Evolutionary conservation across 2,113 vertebrate genomes (phyloP).

Genomic region (Vidua macroura): DNA sequence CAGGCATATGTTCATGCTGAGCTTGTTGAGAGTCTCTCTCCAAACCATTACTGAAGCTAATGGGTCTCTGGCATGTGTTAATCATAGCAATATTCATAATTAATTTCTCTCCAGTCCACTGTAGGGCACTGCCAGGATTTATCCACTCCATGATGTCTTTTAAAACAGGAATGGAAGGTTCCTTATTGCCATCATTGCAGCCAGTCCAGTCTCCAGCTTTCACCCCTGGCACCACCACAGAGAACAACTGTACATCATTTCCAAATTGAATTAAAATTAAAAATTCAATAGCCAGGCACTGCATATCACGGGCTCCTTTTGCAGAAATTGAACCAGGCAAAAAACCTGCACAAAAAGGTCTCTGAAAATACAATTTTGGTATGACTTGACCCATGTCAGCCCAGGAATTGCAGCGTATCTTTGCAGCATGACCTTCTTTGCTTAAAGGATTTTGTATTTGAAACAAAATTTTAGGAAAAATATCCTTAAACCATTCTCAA

Average conservation of each 20-base stretch:
- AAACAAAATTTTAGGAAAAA: not conserved
- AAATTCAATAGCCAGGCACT: not conserved
- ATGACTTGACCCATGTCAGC: not conserved
- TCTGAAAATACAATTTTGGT: not conserved
- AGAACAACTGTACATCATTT: not conserved
- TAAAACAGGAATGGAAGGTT: fast-evolving
- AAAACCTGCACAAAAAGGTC: not conserved
- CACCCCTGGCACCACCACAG: not conserved
- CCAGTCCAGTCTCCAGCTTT: not conserved
- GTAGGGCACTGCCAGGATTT: not conserved
- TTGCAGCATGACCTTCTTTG: not conserved
- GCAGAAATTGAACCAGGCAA: not conserved
- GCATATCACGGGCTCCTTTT: not conserved
- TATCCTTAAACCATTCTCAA: not conserved
- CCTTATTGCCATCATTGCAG: not conserved
- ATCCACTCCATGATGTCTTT: not conserved
- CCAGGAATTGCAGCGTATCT: not conserved
- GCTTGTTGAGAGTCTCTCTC: not conserved
- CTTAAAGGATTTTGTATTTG: not conserved
- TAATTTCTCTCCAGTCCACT: not conserved
- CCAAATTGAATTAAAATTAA: not conserved
- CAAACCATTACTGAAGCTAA: not conserved
- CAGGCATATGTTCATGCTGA: not conserved
- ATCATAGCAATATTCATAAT: constrained; percentile 9
- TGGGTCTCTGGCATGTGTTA: not conserved